These are phyloP conservation scores for Tamandua tetradactyla DNA, from an alignment of 2,797 vertebrate genomes.

Conservation along the genomic window DNA sequence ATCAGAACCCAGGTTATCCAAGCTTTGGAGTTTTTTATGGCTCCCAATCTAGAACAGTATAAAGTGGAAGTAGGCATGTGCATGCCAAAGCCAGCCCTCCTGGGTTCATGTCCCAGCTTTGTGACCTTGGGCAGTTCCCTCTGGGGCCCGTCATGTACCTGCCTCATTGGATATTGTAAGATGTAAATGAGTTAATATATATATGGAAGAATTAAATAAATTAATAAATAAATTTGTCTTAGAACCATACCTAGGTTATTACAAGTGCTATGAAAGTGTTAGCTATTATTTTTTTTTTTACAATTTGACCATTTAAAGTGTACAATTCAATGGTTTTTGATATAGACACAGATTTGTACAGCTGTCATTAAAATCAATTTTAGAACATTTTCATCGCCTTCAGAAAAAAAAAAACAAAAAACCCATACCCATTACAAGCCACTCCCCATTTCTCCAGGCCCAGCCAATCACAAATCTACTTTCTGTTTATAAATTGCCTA, in stretches of 20 bases:
- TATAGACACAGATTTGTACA: background rate
- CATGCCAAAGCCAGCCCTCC: background rate
- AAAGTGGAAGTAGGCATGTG: background rate
- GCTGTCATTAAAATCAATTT: background rate
- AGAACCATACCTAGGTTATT: background rate
- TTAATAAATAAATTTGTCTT: background rate
- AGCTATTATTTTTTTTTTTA: background rate
- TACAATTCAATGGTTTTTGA: background rate
- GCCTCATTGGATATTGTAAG: background rate
- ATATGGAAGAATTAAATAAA: background rate
- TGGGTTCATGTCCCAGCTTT: background rate
- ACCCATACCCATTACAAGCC: background rate
- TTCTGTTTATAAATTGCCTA: background rate
- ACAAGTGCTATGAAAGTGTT: background rate
- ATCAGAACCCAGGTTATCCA: conserved; percentile 42
- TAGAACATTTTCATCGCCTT: background rate
- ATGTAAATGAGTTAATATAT: background rate
- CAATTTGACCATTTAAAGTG: background rate
- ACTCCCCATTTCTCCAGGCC: background rate
- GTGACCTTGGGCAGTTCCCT: background rate
- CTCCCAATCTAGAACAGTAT: background rate
- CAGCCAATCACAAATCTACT: background rate
- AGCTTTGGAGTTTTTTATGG: background rate
- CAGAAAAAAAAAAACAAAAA: no score
- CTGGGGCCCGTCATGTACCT: background rate